Evolutionary conservation across 2,797 vertebrate species (phyloP), one percentile per base, ranked within the genome.

Genomic region (Enteromius paludinosus): DNA sequence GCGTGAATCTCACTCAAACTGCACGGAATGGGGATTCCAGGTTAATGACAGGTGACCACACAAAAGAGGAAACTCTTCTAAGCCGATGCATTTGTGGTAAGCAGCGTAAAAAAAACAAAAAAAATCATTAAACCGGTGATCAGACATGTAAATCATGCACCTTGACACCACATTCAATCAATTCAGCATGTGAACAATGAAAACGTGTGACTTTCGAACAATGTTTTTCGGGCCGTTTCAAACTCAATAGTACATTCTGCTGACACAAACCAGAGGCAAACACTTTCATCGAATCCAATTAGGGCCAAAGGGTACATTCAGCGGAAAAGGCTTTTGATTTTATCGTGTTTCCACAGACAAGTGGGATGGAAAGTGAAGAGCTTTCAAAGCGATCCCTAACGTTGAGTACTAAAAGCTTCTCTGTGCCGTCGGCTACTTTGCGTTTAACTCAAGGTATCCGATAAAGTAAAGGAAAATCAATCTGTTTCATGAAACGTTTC

Each of bases 1-100:
- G 86, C 82, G 88, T 89, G 90, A 92, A 35, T 83, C 84, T 89
- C 89, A 93, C 91, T 87, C 89, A 89, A 87, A 91, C 88, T 88
- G 86, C 78, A 83, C 59, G 84, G 86, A 89, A 89, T 86, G 83
- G 88, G 78, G 89, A 88, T 86, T 82, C 81, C 25, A 85, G 88
- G 83, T 84, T 69, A 84, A 84, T 86, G 89, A 89, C 84, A 82
- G 88, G 88, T 87, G 81, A 85, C 78, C 83, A 85, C 23, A 56
- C 66, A 76, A 78, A 33, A 59, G 77, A 62, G 85, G 79, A 47
- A 85, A 70, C 35, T 82, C 80, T 65, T 83, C 77, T 86, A 85
- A 84, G 88, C 79, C 71, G 84, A 89, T 88, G 87, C 84, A 85
- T 83, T 41, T 71, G 25, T 77, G 76, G 77, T 72, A 80, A 82